Conservation (phyloP, 2,888 invertebrate genomes). For the Quadroppia sp. region DNA sequence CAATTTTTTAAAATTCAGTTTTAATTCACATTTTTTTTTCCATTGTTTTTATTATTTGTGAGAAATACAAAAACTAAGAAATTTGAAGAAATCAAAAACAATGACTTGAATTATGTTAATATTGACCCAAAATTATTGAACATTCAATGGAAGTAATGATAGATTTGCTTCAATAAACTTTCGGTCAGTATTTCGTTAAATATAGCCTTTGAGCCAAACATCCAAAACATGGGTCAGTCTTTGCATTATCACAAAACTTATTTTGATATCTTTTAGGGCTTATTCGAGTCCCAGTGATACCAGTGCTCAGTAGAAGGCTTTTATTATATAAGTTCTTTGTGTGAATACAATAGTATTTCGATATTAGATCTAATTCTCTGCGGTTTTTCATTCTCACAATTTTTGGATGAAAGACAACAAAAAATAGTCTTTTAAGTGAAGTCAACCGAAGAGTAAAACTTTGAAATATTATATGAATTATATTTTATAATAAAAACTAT, state of each 20-base stretch:
- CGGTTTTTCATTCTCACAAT: not conserved
- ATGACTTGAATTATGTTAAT: no score
- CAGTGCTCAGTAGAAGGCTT: slow-evolving; percentile 18
- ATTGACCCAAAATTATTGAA: not conserved
- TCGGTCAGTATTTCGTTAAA: not conserved
- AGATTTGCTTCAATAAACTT: not conserved
- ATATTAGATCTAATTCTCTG: slow-evolving; percentile 21
- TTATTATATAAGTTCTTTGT: slow-evolving; percentile 15
- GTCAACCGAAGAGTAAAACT: not conserved
- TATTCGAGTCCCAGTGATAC: slow-evolving; percentile 10
- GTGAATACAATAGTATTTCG: slow-evolving; percentile 7
- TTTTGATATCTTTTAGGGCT: slow-evolving; percentile 10
- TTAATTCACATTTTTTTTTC: no score
- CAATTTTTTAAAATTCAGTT: no score
- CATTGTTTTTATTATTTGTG: no score
- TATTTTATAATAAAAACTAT: no score
- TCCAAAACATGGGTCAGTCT: slow-evolving; percentile 1
- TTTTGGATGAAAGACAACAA: not conserved
- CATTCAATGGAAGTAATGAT: not conserved
- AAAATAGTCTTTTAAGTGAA: not conserved
- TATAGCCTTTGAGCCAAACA: not conserved
- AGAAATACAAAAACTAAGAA: no score
- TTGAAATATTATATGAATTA: no score
- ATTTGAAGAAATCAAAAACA: no score
- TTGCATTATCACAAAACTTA: slow-evolving; percentile 2